Conservation (phyloP, 1,140 invertebrate species). For the Babylonia areolata region DNA sequence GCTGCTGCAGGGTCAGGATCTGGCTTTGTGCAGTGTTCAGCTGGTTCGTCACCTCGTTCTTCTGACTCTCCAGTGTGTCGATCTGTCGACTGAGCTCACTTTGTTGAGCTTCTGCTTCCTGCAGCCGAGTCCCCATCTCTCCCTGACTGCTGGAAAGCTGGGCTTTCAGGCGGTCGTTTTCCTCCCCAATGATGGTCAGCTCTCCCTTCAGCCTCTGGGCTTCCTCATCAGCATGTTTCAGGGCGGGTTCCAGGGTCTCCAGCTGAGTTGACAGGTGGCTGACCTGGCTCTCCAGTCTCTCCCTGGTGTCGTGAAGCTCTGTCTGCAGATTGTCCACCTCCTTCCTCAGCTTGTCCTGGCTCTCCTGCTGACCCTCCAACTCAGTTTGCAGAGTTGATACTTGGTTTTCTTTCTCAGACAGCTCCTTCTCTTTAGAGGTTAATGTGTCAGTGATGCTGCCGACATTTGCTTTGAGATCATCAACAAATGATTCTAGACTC, state of each 20-base stretch:
- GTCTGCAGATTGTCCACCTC: constrained; percentile 49
- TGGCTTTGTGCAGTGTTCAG: constrained; percentile 40
- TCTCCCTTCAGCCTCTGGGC: constrained; percentile 41
- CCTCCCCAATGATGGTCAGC: constrained; percentile 25
- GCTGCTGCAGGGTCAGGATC: constrained; percentile 32
- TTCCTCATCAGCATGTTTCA: constrained; percentile 23
- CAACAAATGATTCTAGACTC: constrained; percentile 13
- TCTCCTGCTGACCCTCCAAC: constrained; percentile 39
- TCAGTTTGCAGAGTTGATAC: constrained; percentile 43
- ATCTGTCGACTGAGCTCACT: constrained; percentile 31
- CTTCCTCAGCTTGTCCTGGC: constrained; percentile 46
- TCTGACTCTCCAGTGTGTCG: constrained; percentile 42
- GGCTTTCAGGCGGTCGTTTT: constrained; percentile 22
- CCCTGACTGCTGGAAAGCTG: constrained; percentile 30
- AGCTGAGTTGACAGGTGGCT: constrained; percentile 39
- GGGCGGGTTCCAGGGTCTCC: constrained; percentile 43
- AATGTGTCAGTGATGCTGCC: neutral
- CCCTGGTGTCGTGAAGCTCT: constrained; percentile 41
- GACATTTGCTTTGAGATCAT: constrained; percentile 20
- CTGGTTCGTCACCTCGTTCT: constrained; percentile 31
- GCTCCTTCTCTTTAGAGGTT: constrained; percentile 9
- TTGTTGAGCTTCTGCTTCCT: constrained; percentile 37
- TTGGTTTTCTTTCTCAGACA: constrained; percentile 18
- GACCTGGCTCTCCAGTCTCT: constrained; percentile 40
- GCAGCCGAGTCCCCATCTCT: constrained; percentile 30